Evolutionary conservation across 2,797 vertebrate genomes (phyloP), one percentile per base, ranked within the genome.

Genomic region (Gymnothorax javanicus): DNA sequence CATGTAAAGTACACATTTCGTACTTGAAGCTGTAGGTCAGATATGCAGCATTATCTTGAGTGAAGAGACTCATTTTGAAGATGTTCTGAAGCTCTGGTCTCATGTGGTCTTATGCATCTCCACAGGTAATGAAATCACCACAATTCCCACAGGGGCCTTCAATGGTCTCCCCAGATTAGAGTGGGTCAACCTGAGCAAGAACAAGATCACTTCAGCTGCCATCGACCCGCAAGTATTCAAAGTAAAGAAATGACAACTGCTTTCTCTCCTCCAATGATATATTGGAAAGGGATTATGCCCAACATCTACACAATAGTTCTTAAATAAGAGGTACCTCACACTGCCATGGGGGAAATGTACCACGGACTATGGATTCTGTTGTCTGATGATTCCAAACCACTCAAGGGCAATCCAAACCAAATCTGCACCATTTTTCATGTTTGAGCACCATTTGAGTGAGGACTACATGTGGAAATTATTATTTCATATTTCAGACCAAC

Each of bases 161-260:
- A 98, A 98, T 0, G 98, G 99, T 43, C 93, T 98, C 83, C 98
- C 97, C 4, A 98, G 98, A 93, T 92, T 99, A 93, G 97, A 99
- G 94, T 97, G 97, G 96, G 97, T 99, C 88, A 97, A 99, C 93
- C 93, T 99, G 52, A 97, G 97, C 92, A 99, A 97, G 93, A 99
- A 99, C 90, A 96, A 94, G 84, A 95, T 99, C 79, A 96, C 93
- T 9, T 97, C 97, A 67, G 91, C 94, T 13, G 94, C 94, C 85
- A 96, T 99, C 73, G 93, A 95, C 83, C 94, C 93, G 82, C 92
- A 89, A 86, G 96, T 96, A 33, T 97, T 98, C 92, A 96, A 95
- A 94, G 97, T 97, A 97, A 95, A 94, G 54, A 67, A n/a, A 25
- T 7, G 23, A 17, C 13, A 9, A 11, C 84, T 52, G 27, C 54